Conservation (phyloP, 2,113 vertebrate genomes). For the Caloenas nicobarica region DNA sequence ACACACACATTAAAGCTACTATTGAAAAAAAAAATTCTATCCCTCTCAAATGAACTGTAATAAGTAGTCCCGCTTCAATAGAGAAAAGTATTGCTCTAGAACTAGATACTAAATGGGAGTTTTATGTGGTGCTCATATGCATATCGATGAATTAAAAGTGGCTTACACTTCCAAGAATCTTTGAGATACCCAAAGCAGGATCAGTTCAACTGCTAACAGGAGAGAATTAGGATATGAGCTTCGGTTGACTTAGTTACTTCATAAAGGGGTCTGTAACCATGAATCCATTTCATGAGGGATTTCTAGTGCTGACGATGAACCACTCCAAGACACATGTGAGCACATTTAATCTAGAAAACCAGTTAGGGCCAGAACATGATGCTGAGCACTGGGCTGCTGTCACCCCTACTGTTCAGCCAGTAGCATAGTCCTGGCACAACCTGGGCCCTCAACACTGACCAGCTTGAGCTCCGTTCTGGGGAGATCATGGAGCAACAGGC, state of each 20-base stretch:
- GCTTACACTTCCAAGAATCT: background rate
- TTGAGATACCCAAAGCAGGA: background rate
- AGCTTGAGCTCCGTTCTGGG: background rate
- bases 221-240: background rate
- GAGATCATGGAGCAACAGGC: background rate
- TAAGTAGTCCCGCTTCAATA: background rate
- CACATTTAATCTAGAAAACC: background rate
- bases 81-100: background rate
- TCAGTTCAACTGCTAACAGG: background rate
- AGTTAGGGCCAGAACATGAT: no score
- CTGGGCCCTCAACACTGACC: background rate
- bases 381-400: background rate
- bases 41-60: background rate
- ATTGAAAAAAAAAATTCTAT: background rate
- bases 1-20: background rate
- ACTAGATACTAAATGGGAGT: background rate
- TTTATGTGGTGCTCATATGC: background rate
- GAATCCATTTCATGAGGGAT: background rate
- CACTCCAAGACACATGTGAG: background rate
- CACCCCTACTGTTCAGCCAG: fast-evolving
- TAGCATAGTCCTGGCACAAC: background rate
- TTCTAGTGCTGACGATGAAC: background rate
- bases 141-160: background rate
- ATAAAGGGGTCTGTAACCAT: background rate
- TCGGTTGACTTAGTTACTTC: background rate